Evolutionary conservation across 2,113 vertebrate species (phyloP), one percentile per base, ranked within the genome.

Genomic region (Rattus rattus): DNA sequence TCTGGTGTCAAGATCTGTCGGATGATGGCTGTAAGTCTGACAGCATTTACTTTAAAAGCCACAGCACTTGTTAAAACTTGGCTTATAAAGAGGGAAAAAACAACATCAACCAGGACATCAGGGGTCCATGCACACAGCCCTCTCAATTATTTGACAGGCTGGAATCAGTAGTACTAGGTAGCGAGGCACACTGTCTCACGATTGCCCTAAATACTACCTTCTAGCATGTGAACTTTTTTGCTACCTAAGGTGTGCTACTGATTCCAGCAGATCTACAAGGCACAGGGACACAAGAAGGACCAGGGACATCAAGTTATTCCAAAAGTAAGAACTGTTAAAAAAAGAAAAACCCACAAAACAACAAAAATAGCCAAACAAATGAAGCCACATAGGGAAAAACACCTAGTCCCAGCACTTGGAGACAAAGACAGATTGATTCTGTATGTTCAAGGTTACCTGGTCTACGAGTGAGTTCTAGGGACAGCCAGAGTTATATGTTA

Each of bases 41-140:
- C 61, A 92, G 73, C 24, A 76, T 95, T 43, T 95, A 73, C 67
- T 95, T 94, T 49, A 84, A 91, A 94, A 88, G 65, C 26, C 47
- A 92, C 22, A 93, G 47, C 72, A 65, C 80, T 88, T 88, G 87
- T 80, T 47, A 80, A 77, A 93, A 93, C 33, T n/a, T 88, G 79
- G 11, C 96, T 91, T 81, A 93, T 56, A 77, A 79, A 95, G 17
- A 69, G 16, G 63, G 49, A 76, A 81, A 59, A 19, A 73, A n/a
- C n/a, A 91, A 89, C 56, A 86, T 26, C 26, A 85, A 89, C 26
- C 20, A 87, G 1, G 43, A 92, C 30, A 24, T 5, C 56, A 30
- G 28, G 65, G 26, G 79, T 54, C 92, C 20, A 84, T 26, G 33
- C 1, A 59, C 54, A 9, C 24, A 3, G 59, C 92, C 28, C 63